phyloP scores from a whole-genome alignment of 2,888 invertebrate genomes.

The Eristalinus sepulchralis region DNA sequence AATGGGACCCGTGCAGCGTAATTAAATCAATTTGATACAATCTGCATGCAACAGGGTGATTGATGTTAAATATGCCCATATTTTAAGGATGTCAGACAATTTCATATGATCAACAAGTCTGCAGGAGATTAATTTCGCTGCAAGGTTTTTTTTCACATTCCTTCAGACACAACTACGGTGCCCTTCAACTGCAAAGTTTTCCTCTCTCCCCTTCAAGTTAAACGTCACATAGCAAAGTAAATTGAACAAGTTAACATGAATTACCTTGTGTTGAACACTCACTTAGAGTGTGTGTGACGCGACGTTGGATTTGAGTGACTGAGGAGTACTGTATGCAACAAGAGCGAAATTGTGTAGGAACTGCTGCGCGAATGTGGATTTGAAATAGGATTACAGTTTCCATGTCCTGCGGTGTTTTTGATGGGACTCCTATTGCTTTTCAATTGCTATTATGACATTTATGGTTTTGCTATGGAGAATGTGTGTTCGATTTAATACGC shows the following conservation, averaged over 20 bases:
- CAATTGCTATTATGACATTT: conserved; percentile 5
- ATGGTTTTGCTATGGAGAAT: background rate
- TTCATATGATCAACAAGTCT: background rate
- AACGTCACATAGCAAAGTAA: background rate
- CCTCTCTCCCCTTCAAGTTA: background rate
- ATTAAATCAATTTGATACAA: background rate
- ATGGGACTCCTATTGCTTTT: background rate
- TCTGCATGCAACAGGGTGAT: background rate
- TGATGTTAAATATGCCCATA: background rate
- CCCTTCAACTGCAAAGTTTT: background rate
- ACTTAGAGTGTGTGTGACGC: background rate
- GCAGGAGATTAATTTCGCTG: background rate
- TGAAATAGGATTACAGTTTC: background rate
- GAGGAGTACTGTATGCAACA: background rate
- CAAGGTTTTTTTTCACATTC: background rate
- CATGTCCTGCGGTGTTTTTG: background rate
- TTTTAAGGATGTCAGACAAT: background rate
- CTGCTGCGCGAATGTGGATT: conserved; percentile 6
- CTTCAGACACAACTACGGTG: background rate
- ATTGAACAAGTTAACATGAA: conserved; percentile 5
- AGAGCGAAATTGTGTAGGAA: conserved; percentile 22
- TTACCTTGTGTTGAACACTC: conserved; percentile 15
- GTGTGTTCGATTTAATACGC: background rate
- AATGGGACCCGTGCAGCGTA: background rate
- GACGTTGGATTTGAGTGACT: background rate